Conservation (phyloP, 2,797 vertebrate genomes). For the Xiphophorus birchmanni region DNA sequence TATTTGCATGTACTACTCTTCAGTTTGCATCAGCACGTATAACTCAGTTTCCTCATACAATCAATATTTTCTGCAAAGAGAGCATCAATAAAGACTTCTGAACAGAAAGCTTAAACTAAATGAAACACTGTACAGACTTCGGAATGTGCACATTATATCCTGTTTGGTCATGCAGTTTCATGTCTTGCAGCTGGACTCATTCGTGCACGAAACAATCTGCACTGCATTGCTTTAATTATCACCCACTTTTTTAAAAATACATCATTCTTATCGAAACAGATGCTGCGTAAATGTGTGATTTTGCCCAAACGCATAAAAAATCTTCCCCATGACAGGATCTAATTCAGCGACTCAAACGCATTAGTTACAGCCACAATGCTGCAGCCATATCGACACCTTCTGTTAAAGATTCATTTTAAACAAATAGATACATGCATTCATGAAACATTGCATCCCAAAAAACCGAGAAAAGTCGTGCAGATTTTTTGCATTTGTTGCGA, state of each 20-base stretch:
- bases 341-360: slow-evolving; percentile 52
- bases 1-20: slow-evolving; percentile 31
- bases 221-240: slow-evolving; percentile 39
- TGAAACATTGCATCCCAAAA: background rate
- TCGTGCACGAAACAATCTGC: slow-evolving; percentile 28
- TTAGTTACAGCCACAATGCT: slow-evolving; percentile 75
- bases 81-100: slow-evolving; percentile 42
- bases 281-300: slow-evolving; percentile 17
- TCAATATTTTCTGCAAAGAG: background rate
- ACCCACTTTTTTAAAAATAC: slow-evolving; percentile 38
- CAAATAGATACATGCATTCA: slow-evolving; percentile 17
- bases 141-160: background rate
- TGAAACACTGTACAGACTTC: background rate
- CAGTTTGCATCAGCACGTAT: slow-evolving; percentile 17
- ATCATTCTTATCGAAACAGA: slow-evolving; percentile 37
- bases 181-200: slow-evolving; percentile 15
- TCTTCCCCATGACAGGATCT: slow-evolving; percentile 20
- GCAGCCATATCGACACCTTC: slow-evolving; percentile 59
- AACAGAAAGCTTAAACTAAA: slow-evolving; percentile 32
- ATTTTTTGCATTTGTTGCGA: background rate
- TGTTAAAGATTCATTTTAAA: slow-evolving; percentile 31
- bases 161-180: background rate
- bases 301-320: slow-evolving; percentile 2
- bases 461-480: slow-evolving; percentile 8
- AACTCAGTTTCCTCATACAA: background rate